These are phyloP conservation scores for Archips crataeganus DNA, from an alignment of 2,888 invertebrate species.

Conservation along the genomic window DNA sequence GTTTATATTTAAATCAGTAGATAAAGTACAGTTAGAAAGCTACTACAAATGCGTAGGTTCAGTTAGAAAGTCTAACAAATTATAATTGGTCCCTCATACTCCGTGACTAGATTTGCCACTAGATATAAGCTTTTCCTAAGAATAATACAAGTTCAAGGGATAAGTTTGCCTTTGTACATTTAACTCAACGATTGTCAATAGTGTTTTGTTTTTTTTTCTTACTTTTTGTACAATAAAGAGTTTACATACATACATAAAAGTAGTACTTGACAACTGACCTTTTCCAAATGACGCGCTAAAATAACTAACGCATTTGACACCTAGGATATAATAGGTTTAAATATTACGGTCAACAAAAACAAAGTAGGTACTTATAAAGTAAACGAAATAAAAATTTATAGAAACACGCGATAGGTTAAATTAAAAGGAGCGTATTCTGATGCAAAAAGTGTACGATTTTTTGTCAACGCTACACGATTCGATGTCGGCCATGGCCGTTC, in stretches of 20 bases:
- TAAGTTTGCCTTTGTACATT: too few species aligned
- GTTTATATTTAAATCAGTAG: conserved; percentile 50
- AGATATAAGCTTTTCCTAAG: background rate
- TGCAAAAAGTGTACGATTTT: background rate
- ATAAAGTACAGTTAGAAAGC: conserved; percentile 51
- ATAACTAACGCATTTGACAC: background rate
- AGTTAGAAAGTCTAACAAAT: conserved; percentile 30
- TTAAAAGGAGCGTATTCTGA: background rate
- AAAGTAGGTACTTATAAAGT: background rate
- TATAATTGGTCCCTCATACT: conserved; percentile 1
- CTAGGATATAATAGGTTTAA: background rate
- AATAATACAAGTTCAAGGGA: background rate
- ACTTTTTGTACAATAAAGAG: background rate
- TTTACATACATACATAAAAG: background rate
- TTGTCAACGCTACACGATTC: conserved; percentile 14
- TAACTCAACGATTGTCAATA: too few species aligned
- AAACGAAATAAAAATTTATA: background rate
- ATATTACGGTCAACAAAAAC: background rate
- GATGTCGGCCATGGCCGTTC: conserved; percentile 42
- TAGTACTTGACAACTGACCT: background rate
- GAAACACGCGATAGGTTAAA: background rate
- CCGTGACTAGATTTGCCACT: background rate
- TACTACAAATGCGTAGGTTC: conserved; percentile 21
- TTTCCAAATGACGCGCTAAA: background rate
- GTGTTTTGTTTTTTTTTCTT: background rate